Percentiles rank a stretch among this genome's conserved stretches.
These are phyloP conservation scores for Aptenodytes patagonicus DNA, from an alignment of 2,113 vertebrate genomes.

Conservation along the genomic window DNA sequence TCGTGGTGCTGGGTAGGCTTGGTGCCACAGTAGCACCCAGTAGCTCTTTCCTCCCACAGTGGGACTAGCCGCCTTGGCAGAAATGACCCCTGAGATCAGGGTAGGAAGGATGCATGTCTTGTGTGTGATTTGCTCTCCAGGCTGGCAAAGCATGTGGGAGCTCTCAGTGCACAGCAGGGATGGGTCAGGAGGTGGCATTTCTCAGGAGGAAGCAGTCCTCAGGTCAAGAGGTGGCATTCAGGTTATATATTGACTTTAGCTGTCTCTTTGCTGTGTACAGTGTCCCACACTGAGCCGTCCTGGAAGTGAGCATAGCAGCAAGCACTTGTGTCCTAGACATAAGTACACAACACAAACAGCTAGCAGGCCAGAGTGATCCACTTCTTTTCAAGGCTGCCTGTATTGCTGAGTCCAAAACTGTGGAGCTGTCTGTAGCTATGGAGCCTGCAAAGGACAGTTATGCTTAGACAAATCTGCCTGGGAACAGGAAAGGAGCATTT, in stretches of 20 bases:
- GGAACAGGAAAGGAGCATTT: not conserved
- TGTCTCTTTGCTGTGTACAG: not conserved
- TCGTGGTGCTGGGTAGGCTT: not conserved
- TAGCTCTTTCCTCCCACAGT: not conserved
- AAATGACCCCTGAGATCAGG: not conserved
- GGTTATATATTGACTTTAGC: not conserved
- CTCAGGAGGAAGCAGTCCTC: not conserved
- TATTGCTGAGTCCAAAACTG: not conserved
- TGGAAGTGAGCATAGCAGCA: not conserved
- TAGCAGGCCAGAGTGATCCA: not conserved
- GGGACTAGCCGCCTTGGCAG: not conserved
- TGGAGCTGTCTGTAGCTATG: not conserved
- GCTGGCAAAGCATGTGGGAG: not conserved
- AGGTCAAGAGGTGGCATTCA: not conserved
- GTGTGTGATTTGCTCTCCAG: not conserved
- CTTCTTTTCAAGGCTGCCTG: not conserved
- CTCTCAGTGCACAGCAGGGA: not conserved
- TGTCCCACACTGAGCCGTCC: not conserved
- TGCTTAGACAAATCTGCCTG: not conserved
- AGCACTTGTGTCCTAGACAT: not conserved
- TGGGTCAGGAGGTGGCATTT: not conserved
- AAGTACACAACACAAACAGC: not conserved
- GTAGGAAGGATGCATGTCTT: not conserved
- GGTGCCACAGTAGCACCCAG: not conserved
- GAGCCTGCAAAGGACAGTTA: not conserved